A percentile compares a stretch with the other conserved stretches of the same genome.
phyloP scores from a whole-genome alignment of 2,113 vertebrate species.

The Zootoca vivipara region DNA sequence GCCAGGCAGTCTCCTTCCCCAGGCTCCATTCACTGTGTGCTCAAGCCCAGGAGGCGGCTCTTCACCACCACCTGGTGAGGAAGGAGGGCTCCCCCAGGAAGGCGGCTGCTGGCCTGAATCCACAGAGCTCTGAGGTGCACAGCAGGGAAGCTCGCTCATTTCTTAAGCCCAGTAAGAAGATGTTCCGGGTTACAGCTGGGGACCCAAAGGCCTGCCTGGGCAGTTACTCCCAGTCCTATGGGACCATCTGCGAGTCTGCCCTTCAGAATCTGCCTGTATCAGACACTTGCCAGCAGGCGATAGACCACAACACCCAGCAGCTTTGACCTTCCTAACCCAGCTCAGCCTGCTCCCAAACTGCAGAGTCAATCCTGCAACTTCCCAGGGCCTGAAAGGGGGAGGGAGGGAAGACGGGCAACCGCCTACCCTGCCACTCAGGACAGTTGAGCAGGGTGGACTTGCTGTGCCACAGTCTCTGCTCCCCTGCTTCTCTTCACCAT shows the following conservation, averaged over 20 bases:
- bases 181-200: constrained; percentile 83
- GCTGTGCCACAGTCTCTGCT: not conserved
- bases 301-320: not conserved
- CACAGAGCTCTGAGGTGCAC: constrained; percentile 65
- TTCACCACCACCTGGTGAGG: constrained; percentile 75
- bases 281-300: not conserved
- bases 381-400: too few species aligned
- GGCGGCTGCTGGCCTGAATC: constrained; percentile 70
- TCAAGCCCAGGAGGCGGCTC: constrained; percentile 62
- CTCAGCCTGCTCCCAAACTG: not conserved
- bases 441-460: too few species aligned
- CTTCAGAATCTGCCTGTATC: constrained; percentile 78
- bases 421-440: too few species aligned
- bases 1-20: constrained; percentile 59
- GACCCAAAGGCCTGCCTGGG: constrained; percentile 86
- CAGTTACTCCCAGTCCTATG: constrained; percentile 91
- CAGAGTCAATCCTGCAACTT: not conserved
- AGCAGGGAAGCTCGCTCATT: constrained; percentile 63
- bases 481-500: not conserved
- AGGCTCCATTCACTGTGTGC: constrained; percentile 71
- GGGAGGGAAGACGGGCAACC: not conserved
- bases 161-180: constrained; percentile 82
- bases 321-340: not conserved
- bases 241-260: constrained; percentile 85
- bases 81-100: constrained; percentile 57